phyloP scores from a whole-genome alignment of 1,140 invertebrate species.

The Argopecten irradians region DNA sequence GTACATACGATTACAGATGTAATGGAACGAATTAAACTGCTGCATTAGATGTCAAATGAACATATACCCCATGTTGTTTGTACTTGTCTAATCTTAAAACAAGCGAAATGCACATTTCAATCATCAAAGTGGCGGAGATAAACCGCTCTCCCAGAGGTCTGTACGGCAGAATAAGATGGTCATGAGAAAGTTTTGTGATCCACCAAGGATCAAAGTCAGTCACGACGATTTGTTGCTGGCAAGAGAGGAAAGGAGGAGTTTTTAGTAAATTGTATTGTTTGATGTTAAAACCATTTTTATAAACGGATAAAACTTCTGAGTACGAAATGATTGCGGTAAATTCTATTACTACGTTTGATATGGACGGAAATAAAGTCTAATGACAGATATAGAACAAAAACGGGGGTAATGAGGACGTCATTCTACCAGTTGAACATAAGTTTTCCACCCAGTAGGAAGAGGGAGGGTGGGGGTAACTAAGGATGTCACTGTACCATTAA shows the following conservation, averaged over 20 bases:
- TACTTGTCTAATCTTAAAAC: background rate
- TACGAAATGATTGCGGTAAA: background rate
- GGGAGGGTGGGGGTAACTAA: too few species aligned
- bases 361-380: background rate
- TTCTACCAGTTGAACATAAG: background rate
- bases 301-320: background rate
- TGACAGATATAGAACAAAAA: background rate
- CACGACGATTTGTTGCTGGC: background rate
- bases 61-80: background rate
- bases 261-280: slow-evolving; percentile 8
- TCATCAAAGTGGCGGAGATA: background rate
- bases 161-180: background rate
- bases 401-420: background rate
- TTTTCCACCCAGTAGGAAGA: too few species aligned
- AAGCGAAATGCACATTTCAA: slow-evolving; percentile 1
- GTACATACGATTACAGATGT: background rate
- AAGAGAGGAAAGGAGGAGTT: background rate
- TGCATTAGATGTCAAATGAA: background rate
- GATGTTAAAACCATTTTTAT: background rate
- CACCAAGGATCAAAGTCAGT: background rate
- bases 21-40: background rate
- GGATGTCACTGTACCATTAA: too few species aligned
- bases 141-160: background rate
- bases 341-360: background rate
- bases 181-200: background rate